Base-by-base conservation (phyloP, 2,888 invertebrate genomes). In the Steinernema carpocapsae region DNA sequence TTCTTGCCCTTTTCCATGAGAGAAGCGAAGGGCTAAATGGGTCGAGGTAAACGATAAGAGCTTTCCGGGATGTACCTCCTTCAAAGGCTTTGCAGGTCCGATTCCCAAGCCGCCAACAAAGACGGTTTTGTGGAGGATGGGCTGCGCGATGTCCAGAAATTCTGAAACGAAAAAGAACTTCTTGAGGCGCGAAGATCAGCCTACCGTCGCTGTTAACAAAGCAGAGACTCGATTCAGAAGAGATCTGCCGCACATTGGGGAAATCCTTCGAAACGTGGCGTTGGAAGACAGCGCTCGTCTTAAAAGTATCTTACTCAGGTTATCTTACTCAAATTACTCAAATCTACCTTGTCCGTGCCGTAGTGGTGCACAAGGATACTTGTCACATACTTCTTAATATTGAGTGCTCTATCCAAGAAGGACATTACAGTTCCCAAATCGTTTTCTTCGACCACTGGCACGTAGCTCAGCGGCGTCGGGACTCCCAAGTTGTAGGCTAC, bases 401-500 rank as follows among this genome's bases (percentile, higher is more conserved):
- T 84, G 73, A 77, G 77, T 2, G 77, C 73, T 22, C 84, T 71
- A 42, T 83, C 79, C 79, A 76, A 79, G 72, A 84, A 83, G 24
- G 52, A 70, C 83, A 84, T 84, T 10, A 56, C 73, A 37, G 84
- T 82, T 10, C 83, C 79, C 70, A 82, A 79, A 46, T 81, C 81
- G 75, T 82, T 83, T 43, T 84, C 84, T 51, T 84, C 84, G 29
- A 82, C 80, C 1, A 81, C 79, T 12, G 84, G 84, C 17, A 84
- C 83, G 75, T 83, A 84, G 0, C 81, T 80, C 32, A 76, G 73
- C 0, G 84, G 84, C 10, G 78, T 76, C n/a, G 84, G 84, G 10
- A 84, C 42, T 75, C 82, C 84, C 45, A 84, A 70, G 59, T 82
- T 80, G 59, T 84, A 85, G 70, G 80, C 80, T 32, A 78, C 77